These are phyloP conservation scores for Caerostris extrusa DNA, from an alignment of 1,140 invertebrate species.

Conservation along the genomic window DNA sequence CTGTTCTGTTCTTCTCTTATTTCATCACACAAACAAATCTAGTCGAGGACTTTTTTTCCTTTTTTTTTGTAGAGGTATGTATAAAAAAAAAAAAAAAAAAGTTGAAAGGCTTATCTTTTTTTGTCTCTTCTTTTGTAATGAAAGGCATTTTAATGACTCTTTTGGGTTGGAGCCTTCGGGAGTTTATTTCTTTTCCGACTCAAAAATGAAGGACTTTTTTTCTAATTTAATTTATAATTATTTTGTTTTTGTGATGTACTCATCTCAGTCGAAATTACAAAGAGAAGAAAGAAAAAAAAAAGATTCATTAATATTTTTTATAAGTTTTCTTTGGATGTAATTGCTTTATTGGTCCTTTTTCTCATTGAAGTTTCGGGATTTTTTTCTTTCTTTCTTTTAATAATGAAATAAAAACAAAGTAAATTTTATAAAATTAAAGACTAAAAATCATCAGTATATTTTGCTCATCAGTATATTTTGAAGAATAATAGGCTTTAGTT, in stretches of 20 bases:
- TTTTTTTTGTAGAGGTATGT: not conserved
- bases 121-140: conserved; percentile 15
- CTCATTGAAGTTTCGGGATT: too few relatives aligned
- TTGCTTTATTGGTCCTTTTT: not conserved
- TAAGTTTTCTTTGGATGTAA: conserved; percentile 12
- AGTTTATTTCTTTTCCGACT: not conserved
- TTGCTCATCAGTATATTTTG: too few relatives aligned
- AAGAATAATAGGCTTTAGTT: too few relatives aligned
- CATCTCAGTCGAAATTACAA: not conserved
- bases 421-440: too few relatives aligned
- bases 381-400: too few relatives aligned
- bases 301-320: not conserved
- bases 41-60: too few relatives aligned
- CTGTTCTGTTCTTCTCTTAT: not conserved
- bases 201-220: not conserved
- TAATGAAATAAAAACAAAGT: too few relatives aligned
- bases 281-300: not conserved
- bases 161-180: not conserved
- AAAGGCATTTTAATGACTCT: conserved; percentile 27
- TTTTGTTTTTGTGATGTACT: not conserved
- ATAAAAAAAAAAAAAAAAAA: not conserved
- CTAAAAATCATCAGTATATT: too few relatives aligned
- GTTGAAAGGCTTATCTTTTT: not conserved
- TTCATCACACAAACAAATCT: not conserved
- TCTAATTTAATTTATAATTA: too few relatives aligned